phyloP scores from a whole-genome alignment of 2,113 vertebrate genomes.

The Hippolais icterina region DNA sequence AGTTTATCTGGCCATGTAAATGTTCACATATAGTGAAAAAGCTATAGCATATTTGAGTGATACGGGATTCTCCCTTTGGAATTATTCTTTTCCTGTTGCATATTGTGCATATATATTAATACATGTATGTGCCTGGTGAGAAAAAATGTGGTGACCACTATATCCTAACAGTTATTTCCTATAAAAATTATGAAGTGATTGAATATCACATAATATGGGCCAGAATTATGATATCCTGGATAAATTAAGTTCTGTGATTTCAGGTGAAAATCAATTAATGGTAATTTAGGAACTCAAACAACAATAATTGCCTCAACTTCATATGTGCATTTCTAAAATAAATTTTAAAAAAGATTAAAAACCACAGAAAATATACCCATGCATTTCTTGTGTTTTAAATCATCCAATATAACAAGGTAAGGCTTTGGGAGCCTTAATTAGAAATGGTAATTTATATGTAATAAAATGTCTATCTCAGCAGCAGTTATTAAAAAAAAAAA shows the following conservation, averaged over 20 bases:
- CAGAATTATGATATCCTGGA: background rate
- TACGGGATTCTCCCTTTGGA: slow-evolving; percentile 19
- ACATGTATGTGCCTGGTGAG: background rate
- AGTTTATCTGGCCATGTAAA: background rate
- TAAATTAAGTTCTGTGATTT: slow-evolving; percentile 1
- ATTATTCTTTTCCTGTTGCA: slow-evolving; percentile 13
- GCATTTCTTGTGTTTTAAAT: background rate
- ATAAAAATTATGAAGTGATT: background rate
- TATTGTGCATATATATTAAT: slow-evolving; percentile 13
- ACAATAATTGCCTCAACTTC: background rate
- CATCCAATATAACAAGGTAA: background rate
- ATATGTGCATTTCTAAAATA: background rate
- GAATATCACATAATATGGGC: background rate
- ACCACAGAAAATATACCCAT: background rate
- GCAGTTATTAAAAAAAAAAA: background rate
- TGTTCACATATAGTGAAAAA: background rate
- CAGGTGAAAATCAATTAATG: background rate
- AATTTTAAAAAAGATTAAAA: background rate
- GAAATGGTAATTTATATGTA: background rate
- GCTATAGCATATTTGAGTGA: background rate
- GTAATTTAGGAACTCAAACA: background rate
- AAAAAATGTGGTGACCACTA: slow-evolving; percentile 11
- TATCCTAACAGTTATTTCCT: background rate
- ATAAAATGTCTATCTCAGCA: background rate
- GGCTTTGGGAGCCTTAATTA: background rate